Base-by-base conservation (phyloP, 2,888 invertebrate genomes). In the Sphaerophoria rueppellii region DNA sequence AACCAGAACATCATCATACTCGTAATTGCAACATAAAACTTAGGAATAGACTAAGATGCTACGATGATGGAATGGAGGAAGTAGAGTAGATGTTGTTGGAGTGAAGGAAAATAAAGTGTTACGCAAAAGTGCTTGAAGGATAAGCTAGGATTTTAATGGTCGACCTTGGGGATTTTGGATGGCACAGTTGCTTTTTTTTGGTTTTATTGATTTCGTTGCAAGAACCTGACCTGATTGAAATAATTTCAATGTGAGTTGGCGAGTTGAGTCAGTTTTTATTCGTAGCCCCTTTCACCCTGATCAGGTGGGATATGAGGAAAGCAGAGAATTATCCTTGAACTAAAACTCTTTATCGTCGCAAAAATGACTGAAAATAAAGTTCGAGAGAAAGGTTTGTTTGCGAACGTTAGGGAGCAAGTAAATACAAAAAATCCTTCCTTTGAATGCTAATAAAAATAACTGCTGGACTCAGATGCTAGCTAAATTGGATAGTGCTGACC, bases 1-100 rank as follows among this genome's bases (percentile, higher is more conserved):
- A 58, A 73, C 73, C 69, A 60, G 48, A 82, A 72, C 63, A 52
- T 63, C 69, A 55, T 80, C 74, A 80, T 73, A 24, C 24, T 24
- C 24, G 24, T 24, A 78, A 78, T 82, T 82, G 78, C 61, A 82
- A 73, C 73, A 70, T 70, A 72, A 78, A 82, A 82, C 78, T 82
- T 70, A 70, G 55, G 63, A 73, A 78, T 35, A 37, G 48, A 69
- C 57, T 16, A 63, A 69, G 40, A 54, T 46, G 40, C 24, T 24
- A 24, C 50, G 14, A 16, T 6, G 7, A 9, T 60, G 16, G 69
- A 60, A 63, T 50, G 50, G 6, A 55, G 57, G 57, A 73, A 69
- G 24, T 24, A 24, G 24, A 24, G 24, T 24, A 12, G 40, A 40
- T 67, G 67, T 40, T 52, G 40, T 40, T 7, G 9, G 4, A 43